Conservation (phyloP, 2,797 vertebrate genomes). For the Melanogrammus aeglefinus region DNA sequence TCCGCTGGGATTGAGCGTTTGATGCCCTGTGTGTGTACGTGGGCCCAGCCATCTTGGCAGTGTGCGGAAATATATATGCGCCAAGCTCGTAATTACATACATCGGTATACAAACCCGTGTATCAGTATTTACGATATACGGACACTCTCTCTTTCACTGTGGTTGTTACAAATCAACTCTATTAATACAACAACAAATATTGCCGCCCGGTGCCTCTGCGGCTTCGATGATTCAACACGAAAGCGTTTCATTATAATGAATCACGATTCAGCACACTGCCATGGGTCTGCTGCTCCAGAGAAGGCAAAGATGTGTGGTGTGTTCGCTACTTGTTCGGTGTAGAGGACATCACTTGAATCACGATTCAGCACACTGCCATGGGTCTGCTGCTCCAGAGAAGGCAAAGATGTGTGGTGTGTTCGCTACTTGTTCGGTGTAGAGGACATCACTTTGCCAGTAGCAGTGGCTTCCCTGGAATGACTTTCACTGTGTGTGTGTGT, state of each 20-base stretch:
- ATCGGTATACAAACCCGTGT: neutral
- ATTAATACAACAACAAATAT: neutral
- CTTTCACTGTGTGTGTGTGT: constrained; percentile 14
- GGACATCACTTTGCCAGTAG: constrained; percentile 50
- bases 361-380: neutral
- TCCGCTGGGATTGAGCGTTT: too few species aligned
- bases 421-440: constrained; percentile 30
- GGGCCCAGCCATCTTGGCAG: neutral
- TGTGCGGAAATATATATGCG: neutral
- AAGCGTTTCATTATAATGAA: neutral
- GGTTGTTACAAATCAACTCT: too few species aligned
- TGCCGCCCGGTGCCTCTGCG: neutral
- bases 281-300: constrained; percentile 19
- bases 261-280: too few species aligned
- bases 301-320: constrained; percentile 25
- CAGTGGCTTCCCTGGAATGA: constrained; percentile 27
- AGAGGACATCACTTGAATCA: too few species aligned
- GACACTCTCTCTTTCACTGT: neutral
- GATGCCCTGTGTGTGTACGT: too few species aligned
- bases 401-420: constrained; percentile 24
- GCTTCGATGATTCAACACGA: neutral
- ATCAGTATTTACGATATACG: neutral
- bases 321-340: constrained; percentile 12
- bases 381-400: constrained; percentile 23
- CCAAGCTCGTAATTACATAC: too few species aligned